Evolutionary conservation across 2,888 invertebrate genomes (phyloP).

Genomic region (Tubulanus polymorphus): DNA sequence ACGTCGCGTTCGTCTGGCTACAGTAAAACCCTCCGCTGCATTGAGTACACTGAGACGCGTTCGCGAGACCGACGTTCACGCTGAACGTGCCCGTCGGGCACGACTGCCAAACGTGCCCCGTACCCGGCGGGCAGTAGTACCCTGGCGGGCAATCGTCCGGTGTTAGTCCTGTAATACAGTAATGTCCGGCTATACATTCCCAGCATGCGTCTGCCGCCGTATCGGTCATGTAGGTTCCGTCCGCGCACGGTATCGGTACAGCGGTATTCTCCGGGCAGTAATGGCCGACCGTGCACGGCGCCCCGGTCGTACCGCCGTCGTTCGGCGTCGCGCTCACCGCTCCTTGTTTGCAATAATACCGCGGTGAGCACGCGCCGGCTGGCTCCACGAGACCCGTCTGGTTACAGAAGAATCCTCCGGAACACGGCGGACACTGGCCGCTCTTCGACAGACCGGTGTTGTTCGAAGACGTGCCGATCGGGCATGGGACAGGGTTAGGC

Average conservation of each 20-base stretch:
- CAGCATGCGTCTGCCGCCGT: slow-evolving; percentile 35
- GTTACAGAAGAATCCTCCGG: slow-evolving; percentile 36
- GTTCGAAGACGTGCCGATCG: slow-evolving; percentile 29
- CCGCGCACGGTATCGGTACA: slow-evolving; percentile 30
- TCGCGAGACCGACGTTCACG: slow-evolving; percentile 27
- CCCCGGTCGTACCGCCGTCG: slow-evolving; percentile 39
- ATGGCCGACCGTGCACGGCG: slow-evolving; percentile 39
- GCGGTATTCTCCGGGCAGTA: slow-evolving; percentile 44
- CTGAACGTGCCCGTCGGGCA: slow-evolving; percentile 47
- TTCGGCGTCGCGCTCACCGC: slow-evolving; percentile 34
- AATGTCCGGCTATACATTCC: slow-evolving; percentile 40
- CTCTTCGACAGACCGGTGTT: slow-evolving; percentile 25
- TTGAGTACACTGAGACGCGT: slow-evolving; percentile 37
- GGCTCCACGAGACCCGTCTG: slow-evolving; percentile 36
- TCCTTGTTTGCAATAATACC: slow-evolving; percentile 38
- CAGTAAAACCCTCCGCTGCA: slow-evolving; percentile 47
- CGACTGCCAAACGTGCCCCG: slow-evolving; percentile 38
- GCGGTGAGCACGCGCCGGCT: slow-evolving; percentile 35
- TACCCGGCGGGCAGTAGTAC: slow-evolving; percentile 45
- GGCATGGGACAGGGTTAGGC: slow-evolving; percentile 30
- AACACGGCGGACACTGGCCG: slow-evolving; percentile 20
- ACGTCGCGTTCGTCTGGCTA: slow-evolving; percentile 28
- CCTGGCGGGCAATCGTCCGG: slow-evolving; percentile 41
- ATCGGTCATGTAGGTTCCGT: slow-evolving; percentile 35
- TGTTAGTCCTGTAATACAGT: slow-evolving; percentile 32